Evolutionary conservation across 1,140 invertebrate species (phyloP), one percentile per base, ranked within the genome.

Genomic region (Acyrthosiphon pisum): DNA sequence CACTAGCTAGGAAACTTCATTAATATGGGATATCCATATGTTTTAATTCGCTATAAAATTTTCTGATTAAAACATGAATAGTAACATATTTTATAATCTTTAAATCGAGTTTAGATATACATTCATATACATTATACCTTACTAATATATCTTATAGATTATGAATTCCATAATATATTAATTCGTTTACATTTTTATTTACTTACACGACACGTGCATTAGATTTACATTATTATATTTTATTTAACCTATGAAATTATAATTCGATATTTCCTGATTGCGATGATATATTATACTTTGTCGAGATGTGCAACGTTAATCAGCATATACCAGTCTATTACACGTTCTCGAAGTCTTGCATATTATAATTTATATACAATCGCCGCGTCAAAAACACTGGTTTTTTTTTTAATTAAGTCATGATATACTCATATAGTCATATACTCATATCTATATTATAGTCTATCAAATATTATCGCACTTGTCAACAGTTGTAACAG

Each of bases 161-260:
- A n/a, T n/a, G 4, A 76, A 76, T 76, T 76, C 30, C 8, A n/a
- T 76, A 76, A 76, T n/a, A 18, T 53, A n/a, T 56, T 35, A 76
- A 76, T n/a, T 76, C 30, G 30, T 76, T 76, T n/a, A 76, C 30
- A 76, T 76, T 76, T 76, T 76, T 18, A 76, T 76, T 76, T 76
- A 76, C 60, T 76, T 35, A 76, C 4, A 18, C 30, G 60, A 20
- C 14, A n/a, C n/a, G n/a, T 30, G n/a, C 30, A n/a, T 18, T 30
- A 76, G 60, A n/a, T 76, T n/a, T 76, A 14, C n/a, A 76, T 76
- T n/a, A 76, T 76, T n/a, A 76, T 76, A 44, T 9, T 8, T 46
- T n/a, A n/a, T 76, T 76, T 76, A n/a, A 76, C 30, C 60, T 76
- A n/a, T 76, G 60, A 76, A 76, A n/a, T 76, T 76, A n/a, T n/a